Evolutionary conservation across 2,113 vertebrate genomes (phyloP).

Genomic region (Platysteira castanea): DNA sequence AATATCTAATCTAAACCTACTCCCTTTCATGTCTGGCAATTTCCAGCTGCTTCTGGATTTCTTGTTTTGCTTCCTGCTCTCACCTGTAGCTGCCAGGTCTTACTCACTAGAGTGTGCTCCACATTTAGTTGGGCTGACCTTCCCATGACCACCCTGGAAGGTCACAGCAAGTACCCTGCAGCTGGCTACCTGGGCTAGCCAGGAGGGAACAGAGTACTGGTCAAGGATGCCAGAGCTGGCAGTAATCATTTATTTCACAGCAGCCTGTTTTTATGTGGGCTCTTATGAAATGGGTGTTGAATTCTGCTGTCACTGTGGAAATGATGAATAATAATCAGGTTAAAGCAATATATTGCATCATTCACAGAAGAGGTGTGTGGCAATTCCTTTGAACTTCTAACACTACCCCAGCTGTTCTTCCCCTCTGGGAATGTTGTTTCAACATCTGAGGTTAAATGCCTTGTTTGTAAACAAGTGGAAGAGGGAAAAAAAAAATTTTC

Average conservation of each 20-base stretch:
- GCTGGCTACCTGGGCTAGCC: neutral
- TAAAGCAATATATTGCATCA: neutral
- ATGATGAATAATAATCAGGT: neutral
- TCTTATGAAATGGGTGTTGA: neutral
- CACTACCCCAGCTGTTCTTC: neutral
- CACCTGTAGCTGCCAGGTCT: neutral
- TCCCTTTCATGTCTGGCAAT: neutral
- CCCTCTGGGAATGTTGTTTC: neutral
- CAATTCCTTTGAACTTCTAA: conserved; percentile 17
- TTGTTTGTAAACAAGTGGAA: conserved; percentile 16
- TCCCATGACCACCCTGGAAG: neutral
- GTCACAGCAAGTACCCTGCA: neutral
- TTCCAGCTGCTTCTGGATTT: neutral
- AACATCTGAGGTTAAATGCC: neutral
- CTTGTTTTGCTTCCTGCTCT: neutral
- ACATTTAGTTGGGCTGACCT: neutral
- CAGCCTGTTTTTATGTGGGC: neutral
- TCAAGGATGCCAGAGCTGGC: neutral
- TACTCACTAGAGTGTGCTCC: neutral
- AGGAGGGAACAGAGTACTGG: neutral
- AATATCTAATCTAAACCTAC: neutral
- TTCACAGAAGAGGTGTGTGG: neutral
- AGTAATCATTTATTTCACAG: neutral
- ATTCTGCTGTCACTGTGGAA: neutral
- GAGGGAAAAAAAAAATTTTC: neutral